Evolutionary conservation across 2,113 vertebrate species (phyloP), one percentile per base, ranked within the genome.

Genomic region (Copsychus sechellarum): DNA sequence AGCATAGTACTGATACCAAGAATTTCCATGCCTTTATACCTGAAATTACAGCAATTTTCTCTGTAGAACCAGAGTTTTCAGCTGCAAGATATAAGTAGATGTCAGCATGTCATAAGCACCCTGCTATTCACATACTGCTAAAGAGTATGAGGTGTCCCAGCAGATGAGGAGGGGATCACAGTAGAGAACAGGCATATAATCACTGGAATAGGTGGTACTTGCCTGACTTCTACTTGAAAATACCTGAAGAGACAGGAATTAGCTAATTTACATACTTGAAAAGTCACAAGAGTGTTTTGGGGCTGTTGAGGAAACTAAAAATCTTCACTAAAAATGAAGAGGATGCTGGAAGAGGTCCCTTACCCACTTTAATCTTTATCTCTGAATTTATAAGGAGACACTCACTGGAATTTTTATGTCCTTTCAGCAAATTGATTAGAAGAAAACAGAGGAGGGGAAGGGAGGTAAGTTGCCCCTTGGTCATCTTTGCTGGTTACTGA

Each of bases 11-110:
- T 90, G 82, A 95, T 91, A 93, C 88, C 76, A 95, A 95, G 82
- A 88, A 78, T 92, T 96, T 93, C 81, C 45, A 90, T 94, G 90
- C 92, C 88, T 94, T 97, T 88, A 83, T 81, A 96, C 42, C 82
- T 90, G 56, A 88, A 96, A 96, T 97, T 95, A 96, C 73, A 81
- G 92, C 93, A 88, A 95, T 96, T 97, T 96, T 94, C 95, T 92
- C 80, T 76, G 72, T 50, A 86, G 85, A 92, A 92, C 65, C 85
- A 83, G 82, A 61, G 50, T 92, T 96, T 94, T 97, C 90, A 94
- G 86, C 82, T 58, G 67, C 57, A 92, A 94, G 92, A 86, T 69
- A 4, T 78, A 95, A 95, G 91, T 79, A 92, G 66, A 92, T 94
- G 93, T 96, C 95, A 95, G 79, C 28, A 60, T 80, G 90, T 95